Evolutionary conservation across 2,113 vertebrate genomes (phyloP).

Genomic region (Ranitomeya imitator): DNA sequence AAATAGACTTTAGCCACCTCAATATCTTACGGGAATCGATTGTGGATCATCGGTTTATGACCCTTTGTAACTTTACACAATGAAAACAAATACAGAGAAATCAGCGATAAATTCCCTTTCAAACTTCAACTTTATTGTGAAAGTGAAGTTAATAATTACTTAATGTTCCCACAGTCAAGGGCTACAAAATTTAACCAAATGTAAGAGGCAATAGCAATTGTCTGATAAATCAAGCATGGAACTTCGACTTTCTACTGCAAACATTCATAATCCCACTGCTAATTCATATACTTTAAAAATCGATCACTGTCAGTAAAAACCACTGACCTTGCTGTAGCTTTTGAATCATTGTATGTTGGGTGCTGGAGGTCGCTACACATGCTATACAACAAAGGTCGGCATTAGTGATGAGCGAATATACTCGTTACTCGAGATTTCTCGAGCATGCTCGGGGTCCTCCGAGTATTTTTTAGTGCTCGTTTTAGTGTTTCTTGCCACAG

Average conservation of each 20-base stretch:
- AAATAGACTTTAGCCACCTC: background rate
- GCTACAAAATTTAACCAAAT: background rate
- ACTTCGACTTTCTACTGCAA: constrained; percentile 9
- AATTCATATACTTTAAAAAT: background rate
- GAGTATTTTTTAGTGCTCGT: no score
- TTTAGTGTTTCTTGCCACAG: no score
- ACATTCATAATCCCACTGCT: constrained; percentile 9
- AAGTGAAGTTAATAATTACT: constrained; percentile 30
- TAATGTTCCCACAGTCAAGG: constrained; percentile 11
- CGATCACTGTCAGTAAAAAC: background rate
- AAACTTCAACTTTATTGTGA: background rate
- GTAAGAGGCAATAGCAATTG: background rate
- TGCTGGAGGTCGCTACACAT: constrained; percentile 28
- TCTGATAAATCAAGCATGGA: background rate
- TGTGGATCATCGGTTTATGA: background rate
- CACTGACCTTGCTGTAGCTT: background rate
- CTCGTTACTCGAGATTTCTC: no score
- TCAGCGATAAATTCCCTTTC: background rate
- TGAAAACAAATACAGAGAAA: background rate
- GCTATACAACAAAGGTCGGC: constrained; percentile 18
- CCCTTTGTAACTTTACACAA: background rate
- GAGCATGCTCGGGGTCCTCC: no score
- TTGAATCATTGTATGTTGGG: constrained; percentile 27
- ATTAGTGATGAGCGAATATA: no score
- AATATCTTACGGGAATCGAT: background rate